These are phyloP conservation scores for Callopanchax toddi DNA, from an alignment of 2,113 vertebrate genomes.

Conservation along the genomic window DNA sequence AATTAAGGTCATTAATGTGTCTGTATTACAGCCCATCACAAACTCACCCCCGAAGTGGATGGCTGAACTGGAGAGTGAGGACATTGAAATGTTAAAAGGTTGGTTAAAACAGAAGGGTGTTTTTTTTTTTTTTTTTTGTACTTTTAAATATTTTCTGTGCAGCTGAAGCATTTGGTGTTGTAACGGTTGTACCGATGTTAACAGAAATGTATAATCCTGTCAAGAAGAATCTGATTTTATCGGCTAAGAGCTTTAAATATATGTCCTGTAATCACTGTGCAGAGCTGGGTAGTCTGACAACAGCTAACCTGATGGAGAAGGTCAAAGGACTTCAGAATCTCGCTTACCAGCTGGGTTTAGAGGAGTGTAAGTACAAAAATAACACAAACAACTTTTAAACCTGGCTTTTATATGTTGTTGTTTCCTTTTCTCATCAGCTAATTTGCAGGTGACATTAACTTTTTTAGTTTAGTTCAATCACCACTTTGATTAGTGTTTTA, in stretches of 20 bases:
- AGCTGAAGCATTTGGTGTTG: slow-evolving; percentile 4
- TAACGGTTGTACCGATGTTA: slow-evolving; percentile 4
- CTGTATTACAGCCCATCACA: slow-evolving; percentile 87
- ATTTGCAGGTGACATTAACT: neutral
- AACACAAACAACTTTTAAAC: neutral
- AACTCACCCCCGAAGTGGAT: slow-evolving; percentile 98
- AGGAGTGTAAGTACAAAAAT: slow-evolving; percentile 92
- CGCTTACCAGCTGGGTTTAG: slow-evolving; percentile 95
- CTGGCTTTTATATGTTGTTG: neutral
- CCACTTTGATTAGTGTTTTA: too few relatives aligned
- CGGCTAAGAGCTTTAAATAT: neutral
- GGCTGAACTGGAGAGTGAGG: slow-evolving; percentile 96
- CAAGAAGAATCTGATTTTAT: slow-evolving; percentile 15
- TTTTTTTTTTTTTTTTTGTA: neutral
- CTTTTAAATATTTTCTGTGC: neutral
- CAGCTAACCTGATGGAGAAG: slow-evolving; percentile 98
- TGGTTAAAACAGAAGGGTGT: neutral
- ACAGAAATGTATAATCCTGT: slow-evolving; percentile 11
- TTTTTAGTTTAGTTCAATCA: neutral
- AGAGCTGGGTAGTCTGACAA: slow-evolving; percentile 97
- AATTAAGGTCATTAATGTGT: slow-evolving; percentile 22
- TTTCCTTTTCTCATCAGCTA: neutral
- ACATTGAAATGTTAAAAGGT: slow-evolving; percentile 99
- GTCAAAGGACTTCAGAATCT: slow-evolving; percentile 97
- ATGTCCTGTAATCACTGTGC: slow-evolving; percentile 2